Base-by-base conservation (phyloP, 2,113 vertebrate species). In the Eulemur rufifrons region DNA sequence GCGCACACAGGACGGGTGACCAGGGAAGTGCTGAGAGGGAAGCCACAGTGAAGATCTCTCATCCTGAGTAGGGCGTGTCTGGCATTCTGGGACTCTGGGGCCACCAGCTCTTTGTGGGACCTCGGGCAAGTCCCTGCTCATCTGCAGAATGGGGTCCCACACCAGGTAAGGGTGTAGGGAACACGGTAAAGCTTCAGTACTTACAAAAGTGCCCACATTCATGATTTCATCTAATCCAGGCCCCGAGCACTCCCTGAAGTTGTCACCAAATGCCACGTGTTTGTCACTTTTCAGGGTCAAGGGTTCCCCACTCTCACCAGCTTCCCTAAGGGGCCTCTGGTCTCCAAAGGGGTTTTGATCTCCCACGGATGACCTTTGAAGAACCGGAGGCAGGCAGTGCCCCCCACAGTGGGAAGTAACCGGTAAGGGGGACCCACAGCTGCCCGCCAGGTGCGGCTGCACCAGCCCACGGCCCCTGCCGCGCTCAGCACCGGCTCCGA, bases 121-220 rank as follows among this genome's bases (percentile, higher is more conserved):
- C 9, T 15, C 12, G 8, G 76, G 23, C 6, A 29, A 13, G 5
- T 21, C 17, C 27, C 13, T 39, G 6, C 13, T 61, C 47, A 3
- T 9, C 34, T 34, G 8, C 12, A 69, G 85, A 29, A 76, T 17
- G 15, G 52, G 47, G 23, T 4, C 4, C 20, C 29, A 2, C 6
- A 25, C 12, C 17, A 5, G 14, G 20, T 20, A n/a, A 32, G 0
- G 0, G 27, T 17, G 1, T 5, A 32, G 77, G 32, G 0, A 2
- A 6, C 6, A 5, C 9, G 39, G 10, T 10, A 14, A 47, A 68
- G 39, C 11, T 74, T 59, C 15, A 17, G 68, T 0, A 4, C 11
- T 34, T 15, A 21, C 54, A 7, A 23, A 14, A 13, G 32, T 14
- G 0, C 27, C 52, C 37, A 37, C 0, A 3, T 47, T 52, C 6